Base-by-base conservation (phyloP, 2,797 vertebrate genomes). In the Premnoplex brunnescens region DNA sequence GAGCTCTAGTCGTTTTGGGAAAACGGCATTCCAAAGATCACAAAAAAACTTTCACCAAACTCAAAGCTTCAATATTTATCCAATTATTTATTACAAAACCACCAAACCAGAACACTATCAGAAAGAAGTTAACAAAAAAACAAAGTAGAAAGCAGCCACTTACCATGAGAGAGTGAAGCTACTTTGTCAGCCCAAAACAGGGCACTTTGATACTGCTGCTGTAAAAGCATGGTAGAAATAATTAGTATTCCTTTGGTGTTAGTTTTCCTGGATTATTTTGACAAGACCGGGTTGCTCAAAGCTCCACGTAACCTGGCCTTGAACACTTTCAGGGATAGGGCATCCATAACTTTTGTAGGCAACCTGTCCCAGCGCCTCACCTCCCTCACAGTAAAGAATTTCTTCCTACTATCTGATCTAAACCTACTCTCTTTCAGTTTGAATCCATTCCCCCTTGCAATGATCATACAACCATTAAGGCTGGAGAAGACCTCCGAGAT, bases 111-210 rank as follows among this genome's bases (percentile, higher is more conserved):
- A 80, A 58, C 5, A 12, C 11, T 37, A 36, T 12, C 52, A 55
- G 43, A 66, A 83, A 64, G 8, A 56, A 67, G 14, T 54, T 54
- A 43, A 91, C 20, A 10, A 71, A 84, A 84, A 64, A 41, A 13
- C 22, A 76, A 49, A 1, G 5, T 19, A 83, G 85, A 58, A 91
- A 79, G 23, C 6, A 60, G 32, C 34, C 49, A 96, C 99, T 99
- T 97, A 99, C 99, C 99, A 88, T 98, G 99, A 89, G 99, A 99
- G 14, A 99, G 98, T 4, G 99, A 99, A 75, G 99, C 99, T 95
- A 99, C 99, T 98, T 99, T 99, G 97, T 99, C 99, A 90, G 99
- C 99, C 99, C 99, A 99, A 97, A 99, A 99, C n/a, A 99, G 97
- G 96, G 99, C 99, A 98, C 99, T 99, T 96, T 99, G 99, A 98